Percentiles rank a stretch among this genome's conserved stretches.
These are phyloP conservation scores for Acheta domesticus DNA, from an alignment of 2,888 invertebrate genomes.

Conservation along the genomic window DNA sequence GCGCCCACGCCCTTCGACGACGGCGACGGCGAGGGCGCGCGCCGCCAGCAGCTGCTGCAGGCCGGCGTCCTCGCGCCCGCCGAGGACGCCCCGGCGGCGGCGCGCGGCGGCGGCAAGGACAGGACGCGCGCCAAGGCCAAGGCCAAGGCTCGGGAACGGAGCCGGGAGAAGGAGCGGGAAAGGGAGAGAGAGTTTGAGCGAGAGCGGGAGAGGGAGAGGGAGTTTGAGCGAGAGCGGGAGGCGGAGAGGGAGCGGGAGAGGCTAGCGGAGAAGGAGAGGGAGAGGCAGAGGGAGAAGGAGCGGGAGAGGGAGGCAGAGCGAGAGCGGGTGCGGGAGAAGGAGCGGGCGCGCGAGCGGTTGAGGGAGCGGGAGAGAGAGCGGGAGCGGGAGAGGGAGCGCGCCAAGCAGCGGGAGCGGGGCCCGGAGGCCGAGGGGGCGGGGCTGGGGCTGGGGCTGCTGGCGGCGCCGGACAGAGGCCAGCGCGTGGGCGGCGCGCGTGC, in stretches of 20 bases:
- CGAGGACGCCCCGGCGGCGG: neutral
- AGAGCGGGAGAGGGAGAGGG: neutral
- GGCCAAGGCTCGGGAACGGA: neutral
- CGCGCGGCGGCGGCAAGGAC: neutral
- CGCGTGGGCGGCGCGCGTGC: neutral
- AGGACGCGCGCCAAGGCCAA: neutral
- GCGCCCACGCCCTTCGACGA: neutral
- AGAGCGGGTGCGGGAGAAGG: neutral
- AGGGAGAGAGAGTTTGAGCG: neutral
- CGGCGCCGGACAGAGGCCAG: neutral
- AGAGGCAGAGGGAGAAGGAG: neutral
- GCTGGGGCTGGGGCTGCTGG: neutral
- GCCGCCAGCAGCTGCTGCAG: neutral
- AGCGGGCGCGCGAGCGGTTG: neutral
- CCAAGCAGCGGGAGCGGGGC: neutral
- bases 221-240: neutral
- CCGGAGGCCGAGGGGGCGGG: neutral
- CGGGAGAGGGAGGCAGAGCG: neutral
- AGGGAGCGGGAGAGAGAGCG: neutral
- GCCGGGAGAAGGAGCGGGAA: neutral
- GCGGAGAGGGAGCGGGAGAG: neutral
- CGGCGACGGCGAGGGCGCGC: neutral
- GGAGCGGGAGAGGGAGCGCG: neutral
- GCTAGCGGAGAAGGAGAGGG: neutral
- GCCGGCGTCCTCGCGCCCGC: constrained; percentile 1